These are phyloP conservation scores for Temnothorax ravouxi DNA, from an alignment of 2,888 invertebrate species.

Conservation along the genomic window DNA sequence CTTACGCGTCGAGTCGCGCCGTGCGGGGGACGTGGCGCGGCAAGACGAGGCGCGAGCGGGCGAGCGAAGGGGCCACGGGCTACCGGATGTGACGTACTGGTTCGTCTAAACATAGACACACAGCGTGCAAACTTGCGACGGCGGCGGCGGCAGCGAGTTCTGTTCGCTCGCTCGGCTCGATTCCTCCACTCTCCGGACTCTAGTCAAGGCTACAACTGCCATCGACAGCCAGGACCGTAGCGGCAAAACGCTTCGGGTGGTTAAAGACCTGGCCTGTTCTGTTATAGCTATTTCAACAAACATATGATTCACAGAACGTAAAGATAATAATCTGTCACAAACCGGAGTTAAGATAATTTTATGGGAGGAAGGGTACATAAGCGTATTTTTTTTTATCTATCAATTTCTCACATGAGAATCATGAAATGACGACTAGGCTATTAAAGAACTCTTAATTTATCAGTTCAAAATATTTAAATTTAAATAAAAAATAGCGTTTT, in stretches of 20 bases:
- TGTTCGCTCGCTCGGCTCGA: slow-evolving; percentile 56
- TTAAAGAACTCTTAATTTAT: neutral
- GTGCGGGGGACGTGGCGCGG: slow-evolving; percentile 18
- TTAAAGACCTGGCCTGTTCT: neutral
- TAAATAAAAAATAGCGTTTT: neutral
- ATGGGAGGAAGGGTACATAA: neutral
- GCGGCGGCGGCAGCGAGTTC: slow-evolving; percentile 60
- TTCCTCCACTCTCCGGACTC: slow-evolving; percentile 56
- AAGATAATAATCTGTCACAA: neutral
- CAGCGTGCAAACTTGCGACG: slow-evolving; percentile 72
- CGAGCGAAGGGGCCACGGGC: slow-evolving; percentile 73
- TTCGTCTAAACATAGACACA: slow-evolving; percentile 82
- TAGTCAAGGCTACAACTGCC: slow-evolving; percentile 74
- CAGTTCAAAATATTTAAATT: neutral
- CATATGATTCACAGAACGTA: neutral
- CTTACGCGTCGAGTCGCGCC: slow-evolving; percentile 35
- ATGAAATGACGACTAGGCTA: neutral
- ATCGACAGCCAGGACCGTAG: slow-evolving; percentile 63
- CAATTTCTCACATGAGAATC: neutral
- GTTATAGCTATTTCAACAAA: neutral
- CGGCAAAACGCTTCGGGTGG: neutral
- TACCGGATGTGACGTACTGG: slow-evolving; percentile 83
- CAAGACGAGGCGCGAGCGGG: slow-evolving; percentile 57
- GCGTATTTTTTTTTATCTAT: neutral
- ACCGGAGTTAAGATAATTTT: neutral